A percentile compares a stretch with the other conserved stretches of the same genome.
These are phyloP conservation scores for Trematocara stigmaticum DNA, from an alignment of 2,113 vertebrate species.

Conservation along the genomic window DNA sequence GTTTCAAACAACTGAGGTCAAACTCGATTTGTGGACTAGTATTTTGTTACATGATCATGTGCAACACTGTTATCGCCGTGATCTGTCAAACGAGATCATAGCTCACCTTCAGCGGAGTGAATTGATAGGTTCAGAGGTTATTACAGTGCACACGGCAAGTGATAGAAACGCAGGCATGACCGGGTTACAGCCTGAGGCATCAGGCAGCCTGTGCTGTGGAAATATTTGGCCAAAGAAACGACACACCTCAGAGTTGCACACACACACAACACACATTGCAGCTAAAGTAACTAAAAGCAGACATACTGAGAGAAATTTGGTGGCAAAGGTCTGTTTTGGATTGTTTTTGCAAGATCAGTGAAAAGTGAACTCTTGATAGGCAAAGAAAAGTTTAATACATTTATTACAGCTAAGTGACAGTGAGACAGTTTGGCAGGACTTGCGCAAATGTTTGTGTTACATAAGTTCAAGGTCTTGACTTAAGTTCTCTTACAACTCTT, in stretches of 20 bases:
- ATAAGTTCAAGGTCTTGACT: neutral
- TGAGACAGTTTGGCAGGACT: neutral
- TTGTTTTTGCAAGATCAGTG: neutral
- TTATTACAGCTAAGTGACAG: neutral
- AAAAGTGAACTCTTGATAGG: neutral
- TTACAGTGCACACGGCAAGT: neutral
- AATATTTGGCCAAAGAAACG: constrained; percentile 21
- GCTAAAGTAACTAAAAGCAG: neutral
- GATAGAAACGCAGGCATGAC: neutral
- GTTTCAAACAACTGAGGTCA: constrained; percentile 11
- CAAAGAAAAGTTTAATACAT: neutral
- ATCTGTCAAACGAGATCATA: constrained; percentile 34
- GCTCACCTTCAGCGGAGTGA: constrained; percentile 23
- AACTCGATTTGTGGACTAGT: constrained; percentile 12
- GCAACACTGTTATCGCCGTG: constrained; percentile 35
- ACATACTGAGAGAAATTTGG: neutral
- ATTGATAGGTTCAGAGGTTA: constrained; percentile 16
- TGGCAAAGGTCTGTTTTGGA: neutral
- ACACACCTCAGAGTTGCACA: neutral
- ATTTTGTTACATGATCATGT: constrained; percentile 38
- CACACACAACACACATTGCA: neutral
- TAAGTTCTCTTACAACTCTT: neutral
- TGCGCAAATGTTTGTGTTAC: neutral
- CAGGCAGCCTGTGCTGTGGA: constrained; percentile 34
- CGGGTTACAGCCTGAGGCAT: neutral